Conservation (phyloP, 2,888 invertebrate genomes). For the Eupithecia insigniata region DNA sequence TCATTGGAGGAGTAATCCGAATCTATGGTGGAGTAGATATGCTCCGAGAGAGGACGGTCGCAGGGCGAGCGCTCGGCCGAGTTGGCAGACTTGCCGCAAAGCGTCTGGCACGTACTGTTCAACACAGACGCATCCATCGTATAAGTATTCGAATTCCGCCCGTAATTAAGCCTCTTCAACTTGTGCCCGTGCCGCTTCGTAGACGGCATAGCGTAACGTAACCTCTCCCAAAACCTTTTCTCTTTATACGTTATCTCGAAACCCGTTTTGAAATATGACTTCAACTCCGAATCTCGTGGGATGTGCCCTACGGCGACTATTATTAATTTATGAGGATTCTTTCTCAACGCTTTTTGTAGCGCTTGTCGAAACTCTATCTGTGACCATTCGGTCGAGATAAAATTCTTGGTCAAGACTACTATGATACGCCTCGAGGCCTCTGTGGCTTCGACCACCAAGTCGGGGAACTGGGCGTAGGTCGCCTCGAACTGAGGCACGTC, state of each 20-base stretch:
- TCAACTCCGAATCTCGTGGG: constrained; percentile 93
- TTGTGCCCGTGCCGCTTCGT: constrained; percentile 86
- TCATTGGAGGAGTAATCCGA: constrained; percentile 91
- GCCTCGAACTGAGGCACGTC: constrained; percentile 90
- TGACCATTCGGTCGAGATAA: constrained; percentile 96
- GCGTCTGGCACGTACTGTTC: constrained; percentile 85
- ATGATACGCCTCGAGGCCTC: constrained; percentile 94
- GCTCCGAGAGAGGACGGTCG: constrained; percentile 91
- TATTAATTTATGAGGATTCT: constrained; percentile 93
- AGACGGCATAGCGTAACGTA: constrained; percentile 94
- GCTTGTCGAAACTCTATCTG: constrained; percentile 95
- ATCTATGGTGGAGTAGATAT: constrained; percentile 95
- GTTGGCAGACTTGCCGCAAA: constrained; percentile 82
- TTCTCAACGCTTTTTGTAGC: constrained; percentile 93
- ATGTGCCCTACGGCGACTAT: constrained; percentile 91
- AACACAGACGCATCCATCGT: constrained; percentile 88
- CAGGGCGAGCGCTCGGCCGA: constrained; percentile 85
- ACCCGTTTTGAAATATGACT: constrained; percentile 94
- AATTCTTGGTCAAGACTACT: constrained; percentile 93
- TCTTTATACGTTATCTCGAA: constrained; percentile 95
- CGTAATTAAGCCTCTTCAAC: constrained; percentile 86
- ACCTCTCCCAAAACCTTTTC: constrained; percentile 96
- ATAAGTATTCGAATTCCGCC: constrained; percentile 93
- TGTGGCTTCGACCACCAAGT: constrained; percentile 92
- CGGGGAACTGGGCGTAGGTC: constrained; percentile 88